phyloP scores from a whole-genome alignment of 2,888 invertebrate species.

The Euspilapteryx auroguttella region DNA sequence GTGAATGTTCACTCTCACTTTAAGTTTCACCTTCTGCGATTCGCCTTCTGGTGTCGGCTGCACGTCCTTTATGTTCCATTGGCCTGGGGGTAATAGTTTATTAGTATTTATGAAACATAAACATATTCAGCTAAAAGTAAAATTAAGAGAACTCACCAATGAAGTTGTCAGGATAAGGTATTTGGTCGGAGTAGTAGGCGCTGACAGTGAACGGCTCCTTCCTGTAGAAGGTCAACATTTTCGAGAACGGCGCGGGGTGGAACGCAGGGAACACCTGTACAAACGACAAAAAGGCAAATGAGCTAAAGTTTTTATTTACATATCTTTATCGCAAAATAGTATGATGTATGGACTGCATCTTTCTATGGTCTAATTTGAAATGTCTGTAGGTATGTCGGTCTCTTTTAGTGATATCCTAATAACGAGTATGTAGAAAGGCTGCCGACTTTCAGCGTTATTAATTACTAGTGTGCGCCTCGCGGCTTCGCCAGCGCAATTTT shows the following conservation, averaged over 20 bases:
- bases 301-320: too few relatives aligned
- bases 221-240: slow-evolving; percentile 90
- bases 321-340: too few relatives aligned
- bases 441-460: too few relatives aligned
- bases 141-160: slow-evolving; percentile 68
- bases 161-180: slow-evolving; percentile 75
- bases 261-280: slow-evolving; percentile 78
- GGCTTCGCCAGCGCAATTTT: too few relatives aligned
- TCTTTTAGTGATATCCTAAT: too few relatives aligned
- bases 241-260: slow-evolving; percentile 91
- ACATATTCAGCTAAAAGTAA: too few relatives aligned
- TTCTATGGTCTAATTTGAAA: too few relatives aligned
- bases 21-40: slow-evolving; percentile 94
- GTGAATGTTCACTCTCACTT: slow-evolving; percentile 91
- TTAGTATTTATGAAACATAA: too few relatives aligned
- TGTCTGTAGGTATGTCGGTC: too few relatives aligned
- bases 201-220: slow-evolving; percentile 86
- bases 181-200: slow-evolving; percentile 77
- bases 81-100: slow-evolving; percentile 56
- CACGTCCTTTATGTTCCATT: slow-evolving; percentile 79
- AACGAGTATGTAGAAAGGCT: too few relatives aligned
- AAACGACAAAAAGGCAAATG: background rate
- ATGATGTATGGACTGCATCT: too few relatives aligned
- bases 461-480: too few relatives aligned
- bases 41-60: slow-evolving; percentile 87